Conservation (phyloP, 2,797 vertebrate genomes). For the Pipistrellus nathusii region DNA sequence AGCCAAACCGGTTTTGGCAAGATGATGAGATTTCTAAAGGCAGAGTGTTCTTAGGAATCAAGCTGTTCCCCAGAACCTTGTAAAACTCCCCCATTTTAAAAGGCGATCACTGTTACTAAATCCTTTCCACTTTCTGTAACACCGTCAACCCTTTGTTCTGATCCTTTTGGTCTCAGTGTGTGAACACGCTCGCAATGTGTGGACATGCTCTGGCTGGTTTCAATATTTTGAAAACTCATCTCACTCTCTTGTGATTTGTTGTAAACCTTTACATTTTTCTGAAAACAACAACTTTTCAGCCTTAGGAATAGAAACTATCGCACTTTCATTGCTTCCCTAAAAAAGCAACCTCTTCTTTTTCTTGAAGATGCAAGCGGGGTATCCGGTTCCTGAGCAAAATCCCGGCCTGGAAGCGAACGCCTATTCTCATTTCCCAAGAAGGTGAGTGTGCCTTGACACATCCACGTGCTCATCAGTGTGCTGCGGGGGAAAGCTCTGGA, state of each 20-base stretch:
- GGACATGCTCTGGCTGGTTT: neutral
- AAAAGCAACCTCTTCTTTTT: slow-evolving; percentile 62
- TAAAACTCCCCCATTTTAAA: neutral
- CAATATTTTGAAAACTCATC: slow-evolving; percentile 31
- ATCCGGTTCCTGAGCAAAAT: slow-evolving; percentile 66
- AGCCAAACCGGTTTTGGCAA: too few relatives aligned
- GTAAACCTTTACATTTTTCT: slow-evolving; percentile 42
- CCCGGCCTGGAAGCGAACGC: slow-evolving; percentile 64
- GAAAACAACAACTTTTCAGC: slow-evolving; percentile 14
- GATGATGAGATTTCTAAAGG: slow-evolving; percentile 48
- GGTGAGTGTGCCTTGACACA: slow-evolving; percentile 79
- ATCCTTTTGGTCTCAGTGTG: neutral
- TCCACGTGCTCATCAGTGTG: neutral
- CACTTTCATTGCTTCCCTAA: slow-evolving; percentile 31
- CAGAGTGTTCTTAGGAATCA: slow-evolving; percentile 11
- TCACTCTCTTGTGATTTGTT: slow-evolving; percentile 27
- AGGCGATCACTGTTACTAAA: neutral
- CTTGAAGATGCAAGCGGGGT: slow-evolving; percentile 77
- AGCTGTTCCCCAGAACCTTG: neutral
- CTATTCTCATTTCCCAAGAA: slow-evolving; percentile 71
- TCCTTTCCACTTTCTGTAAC: slow-evolving; percentile 18
- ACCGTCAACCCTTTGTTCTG: neutral
- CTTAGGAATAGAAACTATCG: slow-evolving; percentile 38
- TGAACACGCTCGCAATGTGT: neutral
- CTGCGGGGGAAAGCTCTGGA: neutral